Conservation (phyloP, 2,797 vertebrate genomes). For the Karalla daura region DNA sequence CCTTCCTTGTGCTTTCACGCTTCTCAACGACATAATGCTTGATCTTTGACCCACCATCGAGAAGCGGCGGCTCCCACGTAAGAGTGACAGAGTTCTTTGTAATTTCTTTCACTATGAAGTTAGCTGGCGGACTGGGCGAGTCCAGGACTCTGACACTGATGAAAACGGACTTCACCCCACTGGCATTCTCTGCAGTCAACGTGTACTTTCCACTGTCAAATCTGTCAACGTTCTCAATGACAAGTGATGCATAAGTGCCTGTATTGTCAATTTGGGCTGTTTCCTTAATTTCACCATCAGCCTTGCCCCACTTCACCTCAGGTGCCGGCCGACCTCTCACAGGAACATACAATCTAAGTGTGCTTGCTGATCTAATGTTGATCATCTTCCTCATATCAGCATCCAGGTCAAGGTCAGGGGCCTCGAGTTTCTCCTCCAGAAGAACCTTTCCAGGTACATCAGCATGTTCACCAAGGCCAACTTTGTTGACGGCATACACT, state of each 20-base stretch:
- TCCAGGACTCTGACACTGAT: constrained; percentile 96
- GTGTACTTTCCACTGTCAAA: constrained; percentile 97
- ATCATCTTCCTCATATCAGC: constrained; percentile 96
- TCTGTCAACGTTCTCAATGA: constrained; percentile 96
- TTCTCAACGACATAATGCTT: constrained; percentile 99
- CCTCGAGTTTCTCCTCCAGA: constrained; percentile 95
- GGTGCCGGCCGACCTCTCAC: constrained; percentile 96
- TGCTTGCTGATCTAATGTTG: constrained; percentile 93
- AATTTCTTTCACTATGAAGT: constrained; percentile 93
- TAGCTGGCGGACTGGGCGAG: constrained; percentile 93
- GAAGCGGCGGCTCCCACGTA: constrained; percentile 94
- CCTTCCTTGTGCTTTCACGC: constrained; percentile 96
- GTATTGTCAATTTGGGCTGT: constrained; percentile 94
- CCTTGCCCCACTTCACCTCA: constrained; percentile 97
- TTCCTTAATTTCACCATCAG: constrained; percentile 94
- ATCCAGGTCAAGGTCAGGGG: constrained; percentile 96
- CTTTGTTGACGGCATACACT: constrained; percentile 96
- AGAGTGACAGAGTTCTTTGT: constrained; percentile 94
- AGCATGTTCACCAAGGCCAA: constrained; percentile 95
- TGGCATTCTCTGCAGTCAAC: constrained; percentile 94
- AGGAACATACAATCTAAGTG: constrained; percentile 94
- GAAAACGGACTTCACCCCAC: constrained; percentile 95
- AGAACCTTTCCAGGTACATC: constrained; percentile 91
- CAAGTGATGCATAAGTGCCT: constrained; percentile 93
- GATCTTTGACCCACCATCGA: constrained; percentile 97